Evolutionary conservation across 1,140 invertebrate species (phyloP).

Genomic region (Apis cerana): DNA sequence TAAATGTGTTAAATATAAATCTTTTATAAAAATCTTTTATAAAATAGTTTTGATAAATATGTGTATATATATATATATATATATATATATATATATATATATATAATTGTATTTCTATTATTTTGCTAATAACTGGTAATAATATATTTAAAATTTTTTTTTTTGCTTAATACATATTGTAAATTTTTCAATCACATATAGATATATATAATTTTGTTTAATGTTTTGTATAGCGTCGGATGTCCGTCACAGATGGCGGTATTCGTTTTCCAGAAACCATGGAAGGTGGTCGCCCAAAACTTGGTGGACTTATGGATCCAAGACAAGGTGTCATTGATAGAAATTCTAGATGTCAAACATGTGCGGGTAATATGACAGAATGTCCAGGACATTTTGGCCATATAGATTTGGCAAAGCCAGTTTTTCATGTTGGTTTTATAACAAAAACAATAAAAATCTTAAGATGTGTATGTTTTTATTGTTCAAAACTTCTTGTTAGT

Average conservation of each 20-base stretch:
- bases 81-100: background rate
- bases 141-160: background rate
- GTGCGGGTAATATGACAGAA: conserved; percentile 98
- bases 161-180: background rate
- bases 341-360: conserved; percentile 97
- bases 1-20: background rate
- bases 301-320: conserved; percentile 99
- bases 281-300: conserved; percentile 98
- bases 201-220: conserved; percentile 7
- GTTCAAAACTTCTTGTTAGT: conserved; percentile 96
- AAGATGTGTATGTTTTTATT: conserved; percentile 98
- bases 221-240: conserved; percentile 89
- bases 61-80: background rate
- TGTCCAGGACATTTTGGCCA: conserved; percentile 99
- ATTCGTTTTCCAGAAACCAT: conserved; percentile 98
- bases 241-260: conserved; percentile 98
- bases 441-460: conserved; percentile 98
- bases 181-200: conserved; percentile 29
- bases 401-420: conserved; percentile 98
- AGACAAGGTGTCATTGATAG: conserved; percentile 98
- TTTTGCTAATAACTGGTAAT: background rate
- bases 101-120: background rate
- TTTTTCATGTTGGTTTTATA: conserved; percentile 99
- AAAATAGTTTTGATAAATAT: background rate
- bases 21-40: no score